Evolutionary conservation across 2,113 vertebrate species (phyloP).

Genomic region (Chinchilla lanigera): DNA sequence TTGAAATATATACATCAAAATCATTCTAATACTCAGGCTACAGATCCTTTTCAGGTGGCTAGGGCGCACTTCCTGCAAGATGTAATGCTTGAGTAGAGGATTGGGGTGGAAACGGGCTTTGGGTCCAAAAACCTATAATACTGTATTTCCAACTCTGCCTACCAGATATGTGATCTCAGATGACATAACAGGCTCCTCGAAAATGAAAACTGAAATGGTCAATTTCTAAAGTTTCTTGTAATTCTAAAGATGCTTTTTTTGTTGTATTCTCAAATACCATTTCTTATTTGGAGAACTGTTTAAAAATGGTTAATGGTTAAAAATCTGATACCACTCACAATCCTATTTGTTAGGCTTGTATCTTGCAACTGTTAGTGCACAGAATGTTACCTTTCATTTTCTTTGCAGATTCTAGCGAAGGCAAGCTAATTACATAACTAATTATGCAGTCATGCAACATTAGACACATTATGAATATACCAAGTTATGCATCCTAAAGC

Average conservation of each 20-base stretch:
- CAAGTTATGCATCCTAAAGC: not conserved
- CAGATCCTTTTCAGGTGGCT: not conserved
- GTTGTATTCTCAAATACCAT: not conserved
- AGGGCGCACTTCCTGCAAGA: not conserved
- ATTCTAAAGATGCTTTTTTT: conserved; percentile 1
- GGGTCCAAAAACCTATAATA: not conserved
- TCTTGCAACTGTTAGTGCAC: not conserved
- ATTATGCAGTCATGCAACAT: not conserved
- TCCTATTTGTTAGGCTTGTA: not conserved
- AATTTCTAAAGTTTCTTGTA: not conserved
- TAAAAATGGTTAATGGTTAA: not conserved
- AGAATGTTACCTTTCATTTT: not conserved
- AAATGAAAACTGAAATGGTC: not conserved
- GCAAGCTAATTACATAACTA: not conserved
- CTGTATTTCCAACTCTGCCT: not conserved
- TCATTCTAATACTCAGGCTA: not conserved
- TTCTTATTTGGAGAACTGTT: not conserved
- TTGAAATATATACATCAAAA: not conserved
- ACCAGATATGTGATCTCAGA: not conserved
- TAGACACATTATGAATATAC: not conserved
- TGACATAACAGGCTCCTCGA: not conserved
- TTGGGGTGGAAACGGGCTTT: not conserved
- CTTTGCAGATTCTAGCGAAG: not conserved
- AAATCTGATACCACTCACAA: not conserved
- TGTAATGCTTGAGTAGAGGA: not conserved